Conservation (phyloP, 2,888 invertebrate genomes). For the Limnephilus marmoratus region DNA sequence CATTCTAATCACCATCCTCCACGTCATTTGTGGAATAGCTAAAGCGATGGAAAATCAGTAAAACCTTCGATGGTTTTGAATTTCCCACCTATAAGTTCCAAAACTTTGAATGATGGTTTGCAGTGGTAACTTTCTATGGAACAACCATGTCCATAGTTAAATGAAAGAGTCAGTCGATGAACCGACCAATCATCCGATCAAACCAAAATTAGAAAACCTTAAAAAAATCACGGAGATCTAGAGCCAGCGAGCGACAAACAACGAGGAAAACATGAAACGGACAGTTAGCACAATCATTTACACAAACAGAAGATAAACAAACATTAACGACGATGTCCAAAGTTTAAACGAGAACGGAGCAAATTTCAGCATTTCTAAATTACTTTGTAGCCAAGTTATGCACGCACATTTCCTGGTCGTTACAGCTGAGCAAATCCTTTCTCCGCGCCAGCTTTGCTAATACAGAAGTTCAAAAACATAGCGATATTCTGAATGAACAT, state of each 20-base stretch:
- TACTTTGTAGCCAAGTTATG: neutral
- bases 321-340: constrained; percentile 2
- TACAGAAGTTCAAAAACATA: neutral
- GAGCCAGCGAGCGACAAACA: neutral
- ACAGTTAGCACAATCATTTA: neutral
- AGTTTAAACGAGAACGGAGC: constrained; percentile 16
- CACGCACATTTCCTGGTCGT: constrained; percentile 45
- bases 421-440: constrained; percentile 35
- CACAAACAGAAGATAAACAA: constrained; percentile 16
- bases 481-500: neutral
- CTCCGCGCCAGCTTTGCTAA: neutral
- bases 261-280: neutral
- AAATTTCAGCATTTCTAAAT: constrained; percentile 30
- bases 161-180: neutral
- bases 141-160: neutral
- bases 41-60: too few relatives aligned
- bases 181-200: neutral
- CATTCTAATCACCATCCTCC: neutral
- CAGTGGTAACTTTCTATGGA: neutral
- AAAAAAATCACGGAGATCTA: neutral
- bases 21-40: too few relatives aligned
- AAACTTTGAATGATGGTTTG: neutral
- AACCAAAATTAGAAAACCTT: neutral
- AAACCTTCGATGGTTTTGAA: neutral
- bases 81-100: neutral